These are phyloP conservation scores for Eristalinus sepulchralis DNA, from an alignment of 2,888 invertebrate species.

Conservation along the genomic window DNA sequence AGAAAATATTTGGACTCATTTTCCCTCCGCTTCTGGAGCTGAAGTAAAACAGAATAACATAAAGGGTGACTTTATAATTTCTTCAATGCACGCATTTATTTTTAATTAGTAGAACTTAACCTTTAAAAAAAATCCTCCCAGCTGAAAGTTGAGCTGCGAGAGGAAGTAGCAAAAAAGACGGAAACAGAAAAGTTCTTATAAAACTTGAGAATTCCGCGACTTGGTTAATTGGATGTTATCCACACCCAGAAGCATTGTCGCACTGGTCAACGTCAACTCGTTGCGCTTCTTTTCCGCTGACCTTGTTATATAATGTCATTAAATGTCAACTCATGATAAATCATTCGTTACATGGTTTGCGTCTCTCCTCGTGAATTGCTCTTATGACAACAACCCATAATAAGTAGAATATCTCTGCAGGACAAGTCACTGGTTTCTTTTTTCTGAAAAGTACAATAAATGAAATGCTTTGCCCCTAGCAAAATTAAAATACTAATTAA, in stretches of 20 bases:
- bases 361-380: neutral
- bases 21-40: too few species aligned
- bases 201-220: neutral
- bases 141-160: neutral
- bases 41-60: too few species aligned
- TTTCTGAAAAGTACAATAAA: neutral
- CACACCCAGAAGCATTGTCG: neutral
- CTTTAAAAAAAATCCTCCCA: too few species aligned
- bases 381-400: too few species aligned
- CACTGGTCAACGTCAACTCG: too few species aligned
- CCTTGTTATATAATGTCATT: neutral
- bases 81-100: too few species aligned
- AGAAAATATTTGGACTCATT: too few species aligned
- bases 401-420: neutral
- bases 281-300: too few species aligned
- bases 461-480: neutral
- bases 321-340: neutral
- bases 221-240: neutral
- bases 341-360: neutral
- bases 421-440: neutral
- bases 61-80: too few species aligned
- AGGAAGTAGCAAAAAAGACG: too few species aligned
- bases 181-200: neutral
- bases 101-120: too few species aligned
- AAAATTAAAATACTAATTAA: slow-evolving; percentile 29